phyloP scores from a whole-genome alignment of 2,113 vertebrate genomes.

The Labeo catla region DNA sequence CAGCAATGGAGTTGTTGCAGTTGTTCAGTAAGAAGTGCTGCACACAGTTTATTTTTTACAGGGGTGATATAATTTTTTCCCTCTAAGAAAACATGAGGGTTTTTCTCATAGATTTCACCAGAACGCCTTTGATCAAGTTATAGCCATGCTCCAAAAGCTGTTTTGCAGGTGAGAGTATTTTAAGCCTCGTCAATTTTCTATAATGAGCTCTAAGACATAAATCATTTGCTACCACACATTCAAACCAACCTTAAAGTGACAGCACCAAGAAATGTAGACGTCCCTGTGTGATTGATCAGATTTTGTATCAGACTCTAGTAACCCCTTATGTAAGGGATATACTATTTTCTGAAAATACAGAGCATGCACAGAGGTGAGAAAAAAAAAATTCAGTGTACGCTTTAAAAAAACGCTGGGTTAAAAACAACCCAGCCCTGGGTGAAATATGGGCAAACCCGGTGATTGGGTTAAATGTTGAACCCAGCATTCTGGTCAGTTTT shows the following conservation, averaged over 20 bases:
- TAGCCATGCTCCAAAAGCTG: slow-evolving; percentile 57
- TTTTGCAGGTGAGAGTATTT: slow-evolving; percentile 67
- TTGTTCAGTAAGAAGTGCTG: slow-evolving; percentile 28
- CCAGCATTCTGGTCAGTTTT: too few relatives aligned
- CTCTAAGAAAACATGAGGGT: slow-evolving; percentile 4
- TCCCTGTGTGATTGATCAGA: slow-evolving; percentile 66
- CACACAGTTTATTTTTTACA: slow-evolving; percentile 49
- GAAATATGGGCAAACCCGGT: too few relatives aligned
- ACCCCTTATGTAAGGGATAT: slow-evolving; percentile 24
- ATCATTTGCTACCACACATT: slow-evolving; percentile 57
- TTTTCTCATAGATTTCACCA: slow-evolving; percentile 44
- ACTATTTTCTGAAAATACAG: slow-evolving; percentile 4
- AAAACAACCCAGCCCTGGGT: too few relatives aligned
- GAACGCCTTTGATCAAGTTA: slow-evolving; percentile 56
- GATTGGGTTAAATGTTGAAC: too few relatives aligned
- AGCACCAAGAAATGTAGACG: slow-evolving; percentile 60
- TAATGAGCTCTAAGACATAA: slow-evolving; percentile 66
- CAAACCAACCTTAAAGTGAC: slow-evolving; percentile 47
- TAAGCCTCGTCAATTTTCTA: slow-evolving; percentile 60
- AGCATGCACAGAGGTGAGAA: background rate
- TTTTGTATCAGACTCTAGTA: slow-evolving; percentile 56
- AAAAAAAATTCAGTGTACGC: background rate
- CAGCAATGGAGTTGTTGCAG: slow-evolving; percentile 23
- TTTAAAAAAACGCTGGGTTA: too few relatives aligned
- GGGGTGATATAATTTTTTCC: slow-evolving; percentile 49